These are phyloP conservation scores for Acanthosepion lycidas DNA, from an alignment of 2,888 invertebrate species.

Conservation along the genomic window DNA sequence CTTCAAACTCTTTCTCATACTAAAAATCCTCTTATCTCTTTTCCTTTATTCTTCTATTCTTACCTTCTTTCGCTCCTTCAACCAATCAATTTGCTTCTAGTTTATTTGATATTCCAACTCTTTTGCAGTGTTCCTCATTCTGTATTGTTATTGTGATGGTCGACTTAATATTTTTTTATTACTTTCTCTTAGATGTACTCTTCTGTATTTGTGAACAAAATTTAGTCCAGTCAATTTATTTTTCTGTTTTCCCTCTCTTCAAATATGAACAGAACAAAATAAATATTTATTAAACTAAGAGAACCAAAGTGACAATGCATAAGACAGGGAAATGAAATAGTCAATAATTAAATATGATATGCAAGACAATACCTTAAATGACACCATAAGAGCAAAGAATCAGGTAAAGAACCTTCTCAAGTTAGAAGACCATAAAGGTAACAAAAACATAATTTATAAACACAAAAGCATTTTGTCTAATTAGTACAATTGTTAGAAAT, in stretches of 20 bases:
- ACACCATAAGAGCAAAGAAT: background rate
- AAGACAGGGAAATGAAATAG: background rate
- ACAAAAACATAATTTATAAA: background rate
- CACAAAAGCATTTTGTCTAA: background rate
- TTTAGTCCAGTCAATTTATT: background rate
- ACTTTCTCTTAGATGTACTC: background rate
- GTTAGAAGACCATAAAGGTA: background rate
- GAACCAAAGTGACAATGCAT: background rate
- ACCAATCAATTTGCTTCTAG: slow-evolving; percentile 6
- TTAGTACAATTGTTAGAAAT: slow-evolving; percentile 8
- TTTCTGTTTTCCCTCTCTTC: background rate
- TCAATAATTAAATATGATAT: background rate
- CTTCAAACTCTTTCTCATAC: no score
- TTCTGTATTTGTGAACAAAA: background rate
- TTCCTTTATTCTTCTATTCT: background rate
- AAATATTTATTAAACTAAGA: background rate
- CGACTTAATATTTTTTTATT: background rate
- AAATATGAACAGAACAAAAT: background rate
- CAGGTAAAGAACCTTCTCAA: background rate
- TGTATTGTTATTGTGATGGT: background rate
- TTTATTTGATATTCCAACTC: slow-evolving; percentile 21
- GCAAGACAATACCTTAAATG: slow-evolving; percentile 33
- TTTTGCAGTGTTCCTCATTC: background rate
- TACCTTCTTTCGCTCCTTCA: background rate
- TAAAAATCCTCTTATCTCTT: background rate